Evolutionary conservation across 1,140 invertebrate species (phyloP).

Genomic region (Orius laevigatus): DNA sequence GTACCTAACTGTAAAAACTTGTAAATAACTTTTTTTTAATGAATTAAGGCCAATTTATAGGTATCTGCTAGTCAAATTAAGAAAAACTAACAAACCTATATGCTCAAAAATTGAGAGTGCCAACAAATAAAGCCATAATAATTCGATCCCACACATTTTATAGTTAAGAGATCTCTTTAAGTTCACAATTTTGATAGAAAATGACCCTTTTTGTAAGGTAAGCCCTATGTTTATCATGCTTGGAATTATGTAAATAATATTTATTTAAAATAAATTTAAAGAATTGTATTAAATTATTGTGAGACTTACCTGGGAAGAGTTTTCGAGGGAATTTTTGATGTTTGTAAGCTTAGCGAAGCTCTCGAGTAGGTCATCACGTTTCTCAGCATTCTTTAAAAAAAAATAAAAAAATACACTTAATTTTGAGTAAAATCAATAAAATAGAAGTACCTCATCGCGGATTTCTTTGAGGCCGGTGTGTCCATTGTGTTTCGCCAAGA

Average conservation of each 20-base stretch:
- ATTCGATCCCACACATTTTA: no score
- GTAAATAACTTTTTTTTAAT: constrained; percentile 7
- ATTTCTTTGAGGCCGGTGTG: constrained; percentile 21
- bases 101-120: neutral
- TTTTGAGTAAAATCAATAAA: constrained; percentile 5
- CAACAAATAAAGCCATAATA: constrained; percentile 14
- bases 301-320: neutral
- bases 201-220: no score
- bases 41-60: constrained; percentile 3
- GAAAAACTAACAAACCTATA: neutral
- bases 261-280: constrained; percentile 19
- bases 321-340: neutral
- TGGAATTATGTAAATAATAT: constrained; percentile 13
- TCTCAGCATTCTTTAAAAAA: neutral
- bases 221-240: no score
- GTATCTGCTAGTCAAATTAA: constrained; percentile 6
- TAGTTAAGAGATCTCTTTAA: no score
- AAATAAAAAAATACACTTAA: neutral
- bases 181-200: no score
- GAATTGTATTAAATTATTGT: neutral
- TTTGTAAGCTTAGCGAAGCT: neutral
- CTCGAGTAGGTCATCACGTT: neutral
- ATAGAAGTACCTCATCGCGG: constrained; percentile 19
- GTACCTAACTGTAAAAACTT: neutral
- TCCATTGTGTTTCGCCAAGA: constrained; percentile 23